phyloP scores from a whole-genome alignment of 2,888 invertebrate species.

The Proisotoma minuta region DNA sequence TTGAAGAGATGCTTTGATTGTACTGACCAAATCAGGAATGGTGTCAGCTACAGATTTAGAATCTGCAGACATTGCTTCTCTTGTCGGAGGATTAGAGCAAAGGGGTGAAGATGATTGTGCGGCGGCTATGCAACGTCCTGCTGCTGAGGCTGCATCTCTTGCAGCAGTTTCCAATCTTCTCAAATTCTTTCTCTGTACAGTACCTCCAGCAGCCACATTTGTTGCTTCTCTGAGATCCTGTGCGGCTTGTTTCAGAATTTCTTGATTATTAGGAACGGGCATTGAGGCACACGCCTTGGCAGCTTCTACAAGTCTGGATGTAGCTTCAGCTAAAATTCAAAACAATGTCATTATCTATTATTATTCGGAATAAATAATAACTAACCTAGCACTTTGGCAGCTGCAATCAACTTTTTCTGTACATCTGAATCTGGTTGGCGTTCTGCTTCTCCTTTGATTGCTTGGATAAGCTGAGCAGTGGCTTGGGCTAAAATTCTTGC shows the following conservation, averaged over 20 bases:
- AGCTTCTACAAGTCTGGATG: slow-evolving; percentile 89
- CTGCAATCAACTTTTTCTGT: slow-evolving; percentile 84
- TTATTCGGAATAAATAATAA: background rate
- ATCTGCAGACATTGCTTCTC: slow-evolving; percentile 46
- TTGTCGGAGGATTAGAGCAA: slow-evolving; percentile 47
- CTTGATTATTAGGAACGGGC: slow-evolving; percentile 75
- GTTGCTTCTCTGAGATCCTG: slow-evolving; percentile 69
- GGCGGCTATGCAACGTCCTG: slow-evolving; percentile 60
- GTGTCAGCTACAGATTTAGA: slow-evolving; percentile 62
- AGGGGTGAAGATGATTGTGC: slow-evolving; percentile 74
- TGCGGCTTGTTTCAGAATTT: slow-evolving; percentile 78
- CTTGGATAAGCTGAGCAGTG: slow-evolving; percentile 81
- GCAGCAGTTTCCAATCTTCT: slow-evolving; percentile 61
- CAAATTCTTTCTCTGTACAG: slow-evolving; percentile 45
- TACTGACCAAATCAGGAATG: slow-evolving; percentile 74
- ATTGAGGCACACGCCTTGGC: slow-evolving; percentile 85
- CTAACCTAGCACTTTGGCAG: slow-evolving; percentile 71
- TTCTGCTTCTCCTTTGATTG: slow-evolving; percentile 92
- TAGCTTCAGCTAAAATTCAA: slow-evolving; percentile 76
- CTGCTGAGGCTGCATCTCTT: slow-evolving; percentile 60
- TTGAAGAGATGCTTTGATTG: slow-evolving; percentile 65
- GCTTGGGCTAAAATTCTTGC: slow-evolving; percentile 88
- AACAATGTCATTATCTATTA: background rate
- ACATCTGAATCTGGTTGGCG: slow-evolving; percentile 77
- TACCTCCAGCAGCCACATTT: slow-evolving; percentile 45